Conservation (phyloP, 2,113 vertebrate species). For the Callaeas wilsoni region DNA sequence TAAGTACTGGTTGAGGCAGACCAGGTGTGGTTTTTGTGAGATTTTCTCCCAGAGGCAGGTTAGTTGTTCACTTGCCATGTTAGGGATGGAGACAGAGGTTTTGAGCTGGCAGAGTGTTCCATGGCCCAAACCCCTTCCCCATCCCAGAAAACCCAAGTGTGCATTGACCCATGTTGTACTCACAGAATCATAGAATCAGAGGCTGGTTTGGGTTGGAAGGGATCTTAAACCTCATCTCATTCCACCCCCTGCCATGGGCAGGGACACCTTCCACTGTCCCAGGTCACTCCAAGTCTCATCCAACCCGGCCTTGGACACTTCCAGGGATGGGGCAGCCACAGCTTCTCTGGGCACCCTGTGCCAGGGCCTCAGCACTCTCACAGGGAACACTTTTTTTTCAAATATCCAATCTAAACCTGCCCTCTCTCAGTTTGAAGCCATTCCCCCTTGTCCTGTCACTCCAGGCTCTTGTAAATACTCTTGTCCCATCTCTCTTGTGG, state of each 20-base stretch:
- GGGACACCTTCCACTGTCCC: not conserved
- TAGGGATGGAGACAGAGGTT: not conserved
- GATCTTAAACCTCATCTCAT: not conserved
- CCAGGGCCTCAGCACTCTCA: not conserved
- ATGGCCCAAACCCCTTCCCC: not conserved
- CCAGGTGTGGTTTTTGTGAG: not conserved
- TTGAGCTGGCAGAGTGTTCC: not conserved
- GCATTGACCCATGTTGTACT: too few relatives aligned
- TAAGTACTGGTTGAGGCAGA: not conserved
- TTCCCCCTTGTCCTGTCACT: too few relatives aligned
- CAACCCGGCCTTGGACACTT: accelerated
- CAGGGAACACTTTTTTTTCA: not conserved
- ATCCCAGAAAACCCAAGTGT: not conserved
- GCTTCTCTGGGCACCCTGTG: not conserved
- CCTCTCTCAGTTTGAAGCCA: not conserved
- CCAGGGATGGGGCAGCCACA: not conserved
- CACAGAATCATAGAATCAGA: not conserved
- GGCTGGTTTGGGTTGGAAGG: not conserved
- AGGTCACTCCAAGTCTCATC: accelerated
- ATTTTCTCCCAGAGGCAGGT: not conserved
- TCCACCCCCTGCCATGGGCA: not conserved
- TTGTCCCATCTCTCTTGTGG: too few relatives aligned
- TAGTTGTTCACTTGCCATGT: not conserved
- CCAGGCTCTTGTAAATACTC: not conserved
- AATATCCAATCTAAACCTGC: not conserved